Evolutionary conservation across 2,797 vertebrate species (phyloP).

Genomic region (Tokudaia muenninki): DNA sequence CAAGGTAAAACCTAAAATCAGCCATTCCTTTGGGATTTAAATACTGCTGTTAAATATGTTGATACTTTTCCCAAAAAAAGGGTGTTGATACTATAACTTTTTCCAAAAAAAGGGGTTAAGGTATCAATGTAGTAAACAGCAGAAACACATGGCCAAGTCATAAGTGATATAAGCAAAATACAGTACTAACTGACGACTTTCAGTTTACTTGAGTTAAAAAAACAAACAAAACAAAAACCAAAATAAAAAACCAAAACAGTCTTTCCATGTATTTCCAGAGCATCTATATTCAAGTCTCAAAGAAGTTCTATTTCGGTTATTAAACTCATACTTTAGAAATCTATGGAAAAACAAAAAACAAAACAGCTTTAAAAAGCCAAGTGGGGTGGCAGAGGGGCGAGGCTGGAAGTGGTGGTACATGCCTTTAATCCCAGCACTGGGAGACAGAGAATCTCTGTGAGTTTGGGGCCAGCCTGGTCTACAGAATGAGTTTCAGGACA

Average conservation of each 20-base stretch:
- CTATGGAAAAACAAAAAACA: not conserved
- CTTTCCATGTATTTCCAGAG: not conserved
- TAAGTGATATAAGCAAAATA: not conserved
- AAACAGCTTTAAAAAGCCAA: conserved; percentile 18
- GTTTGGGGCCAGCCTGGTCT: not conserved
- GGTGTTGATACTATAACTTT: conserved; percentile 13
- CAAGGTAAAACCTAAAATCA: not conserved
- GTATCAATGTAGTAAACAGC: conserved; percentile 34
- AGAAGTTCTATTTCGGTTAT: not conserved
- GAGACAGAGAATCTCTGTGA: not conserved
- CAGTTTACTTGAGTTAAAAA: not conserved
- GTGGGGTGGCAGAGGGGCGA: not conserved
- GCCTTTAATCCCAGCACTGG: not conserved
- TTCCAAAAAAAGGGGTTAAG: not conserved
- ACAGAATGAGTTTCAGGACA: not conserved
- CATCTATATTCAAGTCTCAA: conserved; percentile 52
- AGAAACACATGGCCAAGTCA: not conserved
- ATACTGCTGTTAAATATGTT: not conserved
- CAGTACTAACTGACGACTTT: not conserved
- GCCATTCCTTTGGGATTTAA: not conserved
- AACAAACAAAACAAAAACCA: not conserved
- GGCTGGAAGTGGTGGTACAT: rapidly evolving
- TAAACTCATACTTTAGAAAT: conserved; percentile 8
- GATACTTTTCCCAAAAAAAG: conserved; percentile 22
- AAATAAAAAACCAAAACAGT: not conserved